Conservation (phyloP, 2,113 vertebrate genomes). For the Australoheros scitulus region DNA sequence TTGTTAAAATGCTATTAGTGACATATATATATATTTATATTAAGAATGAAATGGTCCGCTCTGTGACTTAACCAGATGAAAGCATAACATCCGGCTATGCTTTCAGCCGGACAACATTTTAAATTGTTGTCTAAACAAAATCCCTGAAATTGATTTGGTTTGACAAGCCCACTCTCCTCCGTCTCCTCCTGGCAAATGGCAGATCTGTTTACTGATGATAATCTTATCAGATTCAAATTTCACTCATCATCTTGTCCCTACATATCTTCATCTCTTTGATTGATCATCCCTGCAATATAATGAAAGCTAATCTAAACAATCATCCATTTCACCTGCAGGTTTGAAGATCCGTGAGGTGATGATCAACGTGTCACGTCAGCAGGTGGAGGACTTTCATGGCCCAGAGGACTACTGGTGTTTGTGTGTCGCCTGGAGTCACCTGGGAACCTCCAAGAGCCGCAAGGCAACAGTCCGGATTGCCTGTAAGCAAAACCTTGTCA, state of each 20-base stretch:
- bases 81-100: background rate
- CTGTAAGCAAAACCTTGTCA: conserved; percentile 83
- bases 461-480: conserved; percentile 95
- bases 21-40: background rate
- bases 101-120: background rate
- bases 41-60: background rate
- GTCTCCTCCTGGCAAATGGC: conserved; percentile 27
- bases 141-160: conserved; percentile 2
- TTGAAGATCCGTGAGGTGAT: conserved; percentile 92
- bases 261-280: conserved; percentile 29
- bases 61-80: background rate
- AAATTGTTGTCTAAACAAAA: conserved; percentile 7
- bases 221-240: conserved; percentile 62
- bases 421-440: conserved; percentile 95
- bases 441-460: conserved; percentile 96
- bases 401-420: conserved; percentile 97
- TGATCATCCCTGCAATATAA: conserved; percentile 28
- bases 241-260: conserved; percentile 31
- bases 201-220: conserved; percentile 60
- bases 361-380: conserved; percentile 96
- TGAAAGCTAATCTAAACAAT: conserved; percentile 36
- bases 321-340: conserved; percentile 74
- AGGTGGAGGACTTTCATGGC: conserved; percentile 97
- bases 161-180: background rate
- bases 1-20: conserved; percentile 2